Evolutionary conservation across 2,888 invertebrate species (phyloP).

Genomic region (Fragum sueziense): DNA sequence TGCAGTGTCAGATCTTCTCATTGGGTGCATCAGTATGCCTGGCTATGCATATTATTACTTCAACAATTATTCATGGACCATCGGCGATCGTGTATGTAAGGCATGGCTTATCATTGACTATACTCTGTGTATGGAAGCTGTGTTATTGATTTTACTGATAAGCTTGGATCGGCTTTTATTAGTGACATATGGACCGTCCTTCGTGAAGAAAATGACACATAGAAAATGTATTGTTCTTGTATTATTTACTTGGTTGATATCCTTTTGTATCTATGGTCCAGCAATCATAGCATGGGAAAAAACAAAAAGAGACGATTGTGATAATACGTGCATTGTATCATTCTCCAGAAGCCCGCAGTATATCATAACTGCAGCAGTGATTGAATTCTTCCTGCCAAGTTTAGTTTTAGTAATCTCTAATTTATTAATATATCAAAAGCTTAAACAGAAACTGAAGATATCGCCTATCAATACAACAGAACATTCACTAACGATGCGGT

Average conservation of each 20-base stretch:
- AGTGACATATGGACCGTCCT: conserved; percentile 60
- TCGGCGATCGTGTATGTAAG: conserved; percentile 67
- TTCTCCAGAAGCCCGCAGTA: conserved; percentile 51
- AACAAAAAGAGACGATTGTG: conserved; percentile 61
- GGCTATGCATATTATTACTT: conserved; percentile 65
- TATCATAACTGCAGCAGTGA: conserved; percentile 57
- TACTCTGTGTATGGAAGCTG: conserved; percentile 65
- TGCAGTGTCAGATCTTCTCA: conserved; percentile 65
- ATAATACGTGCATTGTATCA: conserved; percentile 69
- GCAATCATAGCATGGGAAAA: conserved; percentile 68
- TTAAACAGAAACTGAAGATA: conserved; percentile 49
- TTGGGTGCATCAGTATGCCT: conserved; percentile 67
- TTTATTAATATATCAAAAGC: conserved; percentile 60
- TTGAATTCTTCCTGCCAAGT: conserved; percentile 68
- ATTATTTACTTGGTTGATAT: conserved; percentile 60
- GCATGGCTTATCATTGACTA: conserved; percentile 64
- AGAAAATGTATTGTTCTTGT: conserved; percentile 49
- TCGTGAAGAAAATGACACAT: conserved; percentile 56
- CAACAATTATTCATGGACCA: conserved; percentile 58
- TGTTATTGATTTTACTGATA: conserved; percentile 65
- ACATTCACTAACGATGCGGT: neutral
- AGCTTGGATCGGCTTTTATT: conserved; percentile 67
- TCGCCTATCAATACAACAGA: neutral
- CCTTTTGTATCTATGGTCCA: conserved; percentile 64
- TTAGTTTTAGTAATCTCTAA: conserved; percentile 58